Percentiles rank a stretch among this genome's conserved stretches.
phyloP scores from a whole-genome alignment of 2,797 vertebrate genomes.

The Acomys russatus region DNA sequence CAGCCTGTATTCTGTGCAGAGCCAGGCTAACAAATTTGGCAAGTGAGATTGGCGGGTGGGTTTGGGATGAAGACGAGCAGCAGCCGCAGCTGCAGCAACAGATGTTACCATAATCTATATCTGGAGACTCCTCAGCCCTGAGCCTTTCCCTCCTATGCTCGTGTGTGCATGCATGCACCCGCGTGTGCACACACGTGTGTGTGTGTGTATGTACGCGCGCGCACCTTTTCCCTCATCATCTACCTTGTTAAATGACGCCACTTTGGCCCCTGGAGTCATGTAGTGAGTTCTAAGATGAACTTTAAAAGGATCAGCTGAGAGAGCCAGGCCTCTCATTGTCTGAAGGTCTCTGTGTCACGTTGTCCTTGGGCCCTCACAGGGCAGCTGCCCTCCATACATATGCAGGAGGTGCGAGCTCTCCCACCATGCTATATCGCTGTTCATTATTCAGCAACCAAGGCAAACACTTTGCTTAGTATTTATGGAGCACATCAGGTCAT shows the following conservation, averaged over 20 bases:
- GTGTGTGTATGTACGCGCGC: too few species aligned
- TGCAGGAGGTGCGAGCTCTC: neutral
- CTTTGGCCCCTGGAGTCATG: neutral
- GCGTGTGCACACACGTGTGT: too few species aligned
- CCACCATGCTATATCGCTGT: neutral
- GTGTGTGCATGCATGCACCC: too few species aligned
- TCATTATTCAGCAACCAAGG: conserved; percentile 60
- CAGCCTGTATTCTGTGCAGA: neutral
- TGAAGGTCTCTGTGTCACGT: neutral
- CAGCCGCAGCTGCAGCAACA: neutral
- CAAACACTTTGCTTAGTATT: neutral
- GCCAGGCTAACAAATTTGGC: neutral
- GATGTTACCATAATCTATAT: neutral
- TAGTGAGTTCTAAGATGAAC: too few species aligned
- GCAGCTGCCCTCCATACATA: conserved; percentile 3
- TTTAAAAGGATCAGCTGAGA: neutral
- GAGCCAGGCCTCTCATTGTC: neutral
- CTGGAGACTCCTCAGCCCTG: fast-evolving
- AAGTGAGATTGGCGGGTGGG: neutral
- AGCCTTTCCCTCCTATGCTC: too few species aligned
- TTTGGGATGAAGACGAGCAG: neutral
- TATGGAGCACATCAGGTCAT: conserved; percentile 15
- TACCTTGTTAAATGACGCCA: neutral
- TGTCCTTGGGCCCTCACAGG: neutral
- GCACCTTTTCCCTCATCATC: neutral